Evolutionary conservation across 1,140 invertebrate species (phyloP), one percentile per base, ranked within the genome.

Genomic region (Whitmania pigra): DNA sequence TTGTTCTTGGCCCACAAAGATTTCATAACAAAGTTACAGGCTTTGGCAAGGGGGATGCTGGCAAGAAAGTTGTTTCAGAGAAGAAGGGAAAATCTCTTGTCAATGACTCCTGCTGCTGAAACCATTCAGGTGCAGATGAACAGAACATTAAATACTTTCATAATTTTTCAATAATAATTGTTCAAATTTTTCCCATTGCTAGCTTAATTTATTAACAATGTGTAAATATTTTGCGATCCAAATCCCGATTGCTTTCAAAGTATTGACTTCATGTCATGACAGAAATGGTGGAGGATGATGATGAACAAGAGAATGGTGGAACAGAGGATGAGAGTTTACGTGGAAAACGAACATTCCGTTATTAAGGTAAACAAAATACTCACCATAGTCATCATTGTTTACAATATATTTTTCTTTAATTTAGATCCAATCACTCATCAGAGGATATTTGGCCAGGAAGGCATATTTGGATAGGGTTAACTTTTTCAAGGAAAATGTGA

Each of bases 231-330:
- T 36, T 6, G 6, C 31, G 6, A 36, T 36, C 31, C 31, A 36
- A 36, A 36, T 36, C 6, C 31, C 6, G 31, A n/a, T 53, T 53
- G 13, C 29, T 53, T 40, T 53, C 29, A 71, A 71, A n/a, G 43
- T 13, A 27, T 71, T 20, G 11, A 54, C 15, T 67, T 49, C n/a
- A n/a, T n/a, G n/a, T 27, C 31, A 11, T 53, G 74, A 66, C 86
- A 90, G 84, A 81, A 86, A 1, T 89, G 87, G 86, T 90, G 88
- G 87, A 84, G 86, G 73, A 81, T 82, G 57, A 75, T 84, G 13
- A 68, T 83, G 40, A 83, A 85, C 69, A 82, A 83, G 73, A 84
- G 79, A 74, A 79, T 81, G 74, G 88, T 86, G 78, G 73, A 76
- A 40, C 71, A 76, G 1, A 76, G 78, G 73, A 22, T 77, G 63